Conservation (phyloP, 2,888 invertebrate genomes). For the Caenorhabditis wallacei region DNA sequence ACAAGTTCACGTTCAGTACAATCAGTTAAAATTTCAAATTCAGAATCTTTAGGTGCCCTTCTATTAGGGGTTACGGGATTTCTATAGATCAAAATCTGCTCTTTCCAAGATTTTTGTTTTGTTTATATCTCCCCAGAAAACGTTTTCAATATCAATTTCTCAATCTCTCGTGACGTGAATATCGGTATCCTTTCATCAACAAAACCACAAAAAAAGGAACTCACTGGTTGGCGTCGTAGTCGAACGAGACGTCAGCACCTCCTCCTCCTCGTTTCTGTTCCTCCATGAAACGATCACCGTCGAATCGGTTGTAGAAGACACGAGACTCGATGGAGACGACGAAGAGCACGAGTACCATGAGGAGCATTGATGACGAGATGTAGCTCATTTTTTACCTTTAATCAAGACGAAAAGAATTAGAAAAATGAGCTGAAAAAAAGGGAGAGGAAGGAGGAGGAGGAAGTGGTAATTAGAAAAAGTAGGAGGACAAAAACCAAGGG, state of each 20-base stretch:
- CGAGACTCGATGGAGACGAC: slow-evolving; percentile 38
- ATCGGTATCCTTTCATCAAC: neutral
- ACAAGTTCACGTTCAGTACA: too few species aligned
- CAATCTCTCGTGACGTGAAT: neutral
- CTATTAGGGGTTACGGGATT: too few species aligned
- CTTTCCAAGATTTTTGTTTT: neutral
- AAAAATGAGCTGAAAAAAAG: slow-evolving; percentile 3
- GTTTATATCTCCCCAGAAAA: too few species aligned
- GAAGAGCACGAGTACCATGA: slow-evolving; percentile 31
- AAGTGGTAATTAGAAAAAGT: slow-evolving; percentile 13
- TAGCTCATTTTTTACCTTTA: slow-evolving; percentile 50
- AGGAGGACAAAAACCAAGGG: slow-evolving; percentile 13
- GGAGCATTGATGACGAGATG: slow-evolving; percentile 29
- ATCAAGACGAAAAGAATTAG: slow-evolving; percentile 12
- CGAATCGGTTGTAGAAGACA: slow-evolving; percentile 50
- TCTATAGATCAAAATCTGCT: neutral
- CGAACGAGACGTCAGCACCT: slow-evolving; percentile 36
- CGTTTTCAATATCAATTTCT: neutral
- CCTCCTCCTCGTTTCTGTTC: slow-evolving; percentile 22
- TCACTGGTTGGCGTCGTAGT: slow-evolving; percentile 57
- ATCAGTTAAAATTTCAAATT: too few species aligned
- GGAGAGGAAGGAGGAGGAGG: neutral
- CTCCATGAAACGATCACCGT: slow-evolving; percentile 37
- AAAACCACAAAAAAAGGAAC: neutral
- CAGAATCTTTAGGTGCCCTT: neutral